Base-by-base conservation (phyloP, 2,888 invertebrate species). In the Agrochola lychnidis region DNA sequence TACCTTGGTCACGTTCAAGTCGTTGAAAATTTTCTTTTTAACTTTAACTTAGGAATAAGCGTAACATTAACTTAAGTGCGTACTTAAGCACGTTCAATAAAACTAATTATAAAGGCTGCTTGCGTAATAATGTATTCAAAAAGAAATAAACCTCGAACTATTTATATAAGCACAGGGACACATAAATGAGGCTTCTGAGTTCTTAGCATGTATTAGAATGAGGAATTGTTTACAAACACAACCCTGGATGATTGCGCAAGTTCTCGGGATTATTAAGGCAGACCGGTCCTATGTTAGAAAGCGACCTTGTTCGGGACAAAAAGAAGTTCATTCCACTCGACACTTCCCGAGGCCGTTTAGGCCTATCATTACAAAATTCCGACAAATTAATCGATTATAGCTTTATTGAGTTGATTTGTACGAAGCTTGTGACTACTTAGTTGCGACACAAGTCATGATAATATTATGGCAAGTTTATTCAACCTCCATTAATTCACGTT, bases 241-340 rank as follows among this genome's bases (percentile, higher is more conserved):
- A 51, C 63, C 81, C 42, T 76, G 86, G 76, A 81, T 84, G 79
- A 83, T 86, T 83, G 71, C 74, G 81, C 78, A 88, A 87, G 76
- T 83, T 79, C 42, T 79, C n/a, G 74, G 83, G 79, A 88, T 86
- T 79, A 45, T 86, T 79, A 45, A 45, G 14, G 4, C 76, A 84
- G 93, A 95, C 95, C 95, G 95, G 95, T 95, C 93, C 89, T 83
- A 88, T 89, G 89, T 90, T 94, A 96, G 96, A 96, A 96, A 96
- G 96, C 87, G 95, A 94, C 96, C 95, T 96, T 95, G 95, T 87
- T 93, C 91, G 86, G 83, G 84, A 88, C 88, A 87, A 88, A 91
- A 87, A 91, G 90, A 89, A 93, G 95, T 94, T 95, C 96, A 93
- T 95, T 96, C 93, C 93, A 91, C 95, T 91, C 93, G 74, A 83